Conservation (phyloP, 2,113 vertebrate species). For the Rhagologus leucostigma region DNA sequence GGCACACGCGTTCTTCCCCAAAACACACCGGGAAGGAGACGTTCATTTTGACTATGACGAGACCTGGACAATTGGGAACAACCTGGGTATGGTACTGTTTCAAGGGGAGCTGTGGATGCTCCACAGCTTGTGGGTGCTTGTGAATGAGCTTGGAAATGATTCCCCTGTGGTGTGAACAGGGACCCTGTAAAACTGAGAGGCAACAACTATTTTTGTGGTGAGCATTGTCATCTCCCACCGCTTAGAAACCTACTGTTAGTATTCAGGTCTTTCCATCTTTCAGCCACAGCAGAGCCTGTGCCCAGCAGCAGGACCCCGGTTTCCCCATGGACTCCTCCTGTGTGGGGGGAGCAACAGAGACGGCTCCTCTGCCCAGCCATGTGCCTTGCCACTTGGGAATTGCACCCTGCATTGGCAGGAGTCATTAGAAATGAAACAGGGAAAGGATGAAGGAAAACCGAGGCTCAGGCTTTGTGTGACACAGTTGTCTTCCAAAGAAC, state of each 20-base stretch:
- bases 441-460: not conserved
- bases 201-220: not conserved
- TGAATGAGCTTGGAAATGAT: not conserved
- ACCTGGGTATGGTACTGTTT: slow-evolving; percentile 77
- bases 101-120: not conserved
- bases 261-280: not conserved
- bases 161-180: not conserved
- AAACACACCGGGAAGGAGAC: slow-evolving; percentile 87
- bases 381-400: not conserved
- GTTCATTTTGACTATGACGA: slow-evolving; percentile 96
- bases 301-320: not conserved
- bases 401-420: not conserved
- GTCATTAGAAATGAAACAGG: not conserved
- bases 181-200: not conserved
- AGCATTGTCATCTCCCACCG: not conserved
- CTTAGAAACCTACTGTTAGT: not conserved
- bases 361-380: not conserved
- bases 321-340: not conserved
- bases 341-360: not conserved
- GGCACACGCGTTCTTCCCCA: slow-evolving; percentile 93
- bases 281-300: not conserved
- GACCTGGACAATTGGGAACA: slow-evolving; percentile 88
- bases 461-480: not conserved
- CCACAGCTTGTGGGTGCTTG: not conserved
- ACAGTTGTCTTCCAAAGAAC: not conserved